These are phyloP conservation scores for Fregata magnificens DNA, from an alignment of 2,113 vertebrate species.

Conservation along the genomic window DNA sequence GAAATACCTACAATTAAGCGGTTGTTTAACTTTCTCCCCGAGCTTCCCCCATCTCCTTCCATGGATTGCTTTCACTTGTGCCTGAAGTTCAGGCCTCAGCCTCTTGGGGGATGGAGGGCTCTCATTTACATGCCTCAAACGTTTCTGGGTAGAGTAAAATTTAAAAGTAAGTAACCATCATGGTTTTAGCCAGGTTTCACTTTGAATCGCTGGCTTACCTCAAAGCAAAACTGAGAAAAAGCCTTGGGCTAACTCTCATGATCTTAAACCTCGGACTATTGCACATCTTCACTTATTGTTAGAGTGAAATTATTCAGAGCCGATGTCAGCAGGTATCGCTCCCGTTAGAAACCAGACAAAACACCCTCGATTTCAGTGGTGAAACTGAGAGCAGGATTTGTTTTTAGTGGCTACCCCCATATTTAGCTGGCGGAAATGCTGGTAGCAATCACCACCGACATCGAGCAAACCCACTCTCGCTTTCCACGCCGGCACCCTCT, in stretches of 20 bases:
- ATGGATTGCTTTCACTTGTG: background rate
- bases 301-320: background rate
- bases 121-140: background rate
- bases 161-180: background rate
- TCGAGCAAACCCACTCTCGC: background rate
- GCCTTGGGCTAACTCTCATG: background rate
- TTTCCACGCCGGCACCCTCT: background rate
- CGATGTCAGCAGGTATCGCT: background rate
- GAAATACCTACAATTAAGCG: background rate
- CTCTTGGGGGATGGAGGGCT: background rate
- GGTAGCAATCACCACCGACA: background rate
- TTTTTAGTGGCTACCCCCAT: background rate
- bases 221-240: constrained; percentile 44
- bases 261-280: background rate
- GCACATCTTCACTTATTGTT: background rate
- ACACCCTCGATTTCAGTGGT: background rate
- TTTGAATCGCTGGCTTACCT: constrained; percentile 33
- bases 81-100: background rate
- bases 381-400: background rate
- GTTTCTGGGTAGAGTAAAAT: background rate
- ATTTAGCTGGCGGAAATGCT: background rate
- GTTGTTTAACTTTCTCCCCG: background rate
- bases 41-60: background rate
- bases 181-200: constrained; percentile 14
- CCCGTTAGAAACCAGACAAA: background rate